These are phyloP conservation scores for Megaceryle torquata DNA, from an alignment of 2,113 vertebrate genomes.

Conservation along the genomic window DNA sequence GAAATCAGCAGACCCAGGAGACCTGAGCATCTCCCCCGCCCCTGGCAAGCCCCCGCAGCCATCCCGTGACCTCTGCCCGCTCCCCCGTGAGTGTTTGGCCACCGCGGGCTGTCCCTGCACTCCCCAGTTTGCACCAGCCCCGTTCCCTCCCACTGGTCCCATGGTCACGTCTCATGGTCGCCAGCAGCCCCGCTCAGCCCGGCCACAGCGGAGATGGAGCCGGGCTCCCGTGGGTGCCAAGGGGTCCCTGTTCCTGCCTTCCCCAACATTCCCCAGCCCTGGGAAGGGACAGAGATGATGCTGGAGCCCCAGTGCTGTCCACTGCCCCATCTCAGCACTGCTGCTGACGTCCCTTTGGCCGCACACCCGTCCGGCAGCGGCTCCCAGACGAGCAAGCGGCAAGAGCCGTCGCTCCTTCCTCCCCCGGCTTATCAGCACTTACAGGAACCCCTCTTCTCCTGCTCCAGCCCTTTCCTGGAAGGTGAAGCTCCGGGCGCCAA, in stretches of 20 bases:
- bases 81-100: fast-evolving
- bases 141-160: background rate
- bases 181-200: background rate
- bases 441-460: background rate
- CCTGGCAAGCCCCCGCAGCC: background rate
- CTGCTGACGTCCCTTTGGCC: background rate
- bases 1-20: too few relatives aligned
- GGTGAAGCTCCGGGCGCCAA: background rate
- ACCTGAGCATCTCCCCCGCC: background rate
- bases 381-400: fast-evolving
- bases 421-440: background rate
- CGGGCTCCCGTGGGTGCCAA: fast-evolving
- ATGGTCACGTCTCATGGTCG: background rate
- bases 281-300: background rate
- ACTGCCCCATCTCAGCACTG: fast-evolving
- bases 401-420: background rate
- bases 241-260: background rate
- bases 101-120: background rate
- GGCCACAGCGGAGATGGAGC: fast-evolving
- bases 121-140: background rate
- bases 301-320: fast-evolving
- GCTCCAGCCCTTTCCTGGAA: constrained; percentile 49
- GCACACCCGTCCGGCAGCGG: fast-evolving
- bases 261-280: fast-evolving
- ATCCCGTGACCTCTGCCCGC: background rate